Evolutionary conservation across 2,113 vertebrate species (phyloP).

Genomic region (Crotalus helleri): DNA sequence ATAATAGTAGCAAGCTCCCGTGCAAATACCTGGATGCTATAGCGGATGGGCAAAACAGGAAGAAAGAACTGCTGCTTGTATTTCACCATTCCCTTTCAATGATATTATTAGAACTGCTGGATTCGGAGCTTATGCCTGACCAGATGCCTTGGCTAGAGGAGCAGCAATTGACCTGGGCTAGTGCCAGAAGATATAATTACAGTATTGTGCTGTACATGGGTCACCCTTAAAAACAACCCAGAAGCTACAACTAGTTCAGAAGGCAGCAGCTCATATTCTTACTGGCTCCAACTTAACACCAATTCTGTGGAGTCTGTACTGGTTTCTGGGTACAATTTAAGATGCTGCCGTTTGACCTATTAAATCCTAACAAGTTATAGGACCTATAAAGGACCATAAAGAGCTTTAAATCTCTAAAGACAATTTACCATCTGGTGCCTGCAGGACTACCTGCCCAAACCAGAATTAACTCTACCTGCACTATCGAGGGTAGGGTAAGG

Average conservation of each 20-base stretch:
- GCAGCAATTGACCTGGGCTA: background rate
- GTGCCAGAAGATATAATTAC: background rate
- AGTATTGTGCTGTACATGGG: background rate
- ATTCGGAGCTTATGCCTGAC: background rate
- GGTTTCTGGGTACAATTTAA: background rate
- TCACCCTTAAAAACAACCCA: background rate
- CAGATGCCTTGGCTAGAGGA: background rate
- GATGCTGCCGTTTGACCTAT: background rate
- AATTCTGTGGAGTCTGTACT: background rate
- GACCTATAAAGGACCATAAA: background rate
- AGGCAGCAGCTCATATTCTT: background rate
- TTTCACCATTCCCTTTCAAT: background rate
- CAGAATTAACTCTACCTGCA: background rate
- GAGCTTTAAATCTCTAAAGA: no score
- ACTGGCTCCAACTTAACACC: background rate
- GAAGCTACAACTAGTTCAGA: background rate
- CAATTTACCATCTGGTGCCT: background rate
- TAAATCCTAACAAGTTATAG: background rate
- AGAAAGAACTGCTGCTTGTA: background rate
- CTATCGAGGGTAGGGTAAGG: background rate
- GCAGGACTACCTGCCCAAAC: background rate
- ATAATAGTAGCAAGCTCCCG: background rate
- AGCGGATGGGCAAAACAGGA: background rate
- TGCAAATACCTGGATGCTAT: background rate
- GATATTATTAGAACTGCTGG: background rate